Evolutionary conservation across 2,888 invertebrate species (phyloP), one percentile per base, ranked within the genome.

Genomic region (Amiota minor): DNA sequence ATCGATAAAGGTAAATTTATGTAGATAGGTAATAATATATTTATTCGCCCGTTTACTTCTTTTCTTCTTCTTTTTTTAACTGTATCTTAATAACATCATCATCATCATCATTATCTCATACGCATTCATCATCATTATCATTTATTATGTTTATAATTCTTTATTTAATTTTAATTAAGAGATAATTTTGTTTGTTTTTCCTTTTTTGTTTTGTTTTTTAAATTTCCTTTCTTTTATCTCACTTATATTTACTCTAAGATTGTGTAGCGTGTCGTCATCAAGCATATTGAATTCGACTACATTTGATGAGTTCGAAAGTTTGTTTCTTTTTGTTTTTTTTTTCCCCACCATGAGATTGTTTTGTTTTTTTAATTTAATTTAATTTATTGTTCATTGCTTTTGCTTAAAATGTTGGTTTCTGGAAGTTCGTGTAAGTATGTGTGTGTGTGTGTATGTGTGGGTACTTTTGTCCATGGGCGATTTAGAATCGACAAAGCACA

Each of bases 221-320:
- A 18, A 78, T 72, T 78, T 76, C 74, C 77, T 76, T 76, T 69
- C 74, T 80, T 83, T 78, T 80, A 35, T 35, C 77, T 80, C 74
- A 80, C 79, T 75, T 83, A 81, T 73, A 78, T 74, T 81, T 84
- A 83, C 83, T 84, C 35, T 35, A 35, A 35, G 35, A 35, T 35
- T 35, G 35, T 83, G 84, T 84, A 83, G 83, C 83, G 83, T 83
- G 82, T 80, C 86, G 86, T 86, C 86, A 84, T 86, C 87, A 81
- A 87, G 87, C 85, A 87, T 86, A 87, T 86, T 86, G 87, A 87
- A 87, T 86, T 86, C 80, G 86, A 86, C 35, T 8, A 35, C 86
- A 80, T 74, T 78, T 77, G 76, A 75, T 78, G 80, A 59, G 77
- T 77, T 35, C 77, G 77, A 78, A 79, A 82, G 77, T 78, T 80